phyloP scores from a whole-genome alignment of 2,888 invertebrate species.

The Campoplex nolae region DNA sequence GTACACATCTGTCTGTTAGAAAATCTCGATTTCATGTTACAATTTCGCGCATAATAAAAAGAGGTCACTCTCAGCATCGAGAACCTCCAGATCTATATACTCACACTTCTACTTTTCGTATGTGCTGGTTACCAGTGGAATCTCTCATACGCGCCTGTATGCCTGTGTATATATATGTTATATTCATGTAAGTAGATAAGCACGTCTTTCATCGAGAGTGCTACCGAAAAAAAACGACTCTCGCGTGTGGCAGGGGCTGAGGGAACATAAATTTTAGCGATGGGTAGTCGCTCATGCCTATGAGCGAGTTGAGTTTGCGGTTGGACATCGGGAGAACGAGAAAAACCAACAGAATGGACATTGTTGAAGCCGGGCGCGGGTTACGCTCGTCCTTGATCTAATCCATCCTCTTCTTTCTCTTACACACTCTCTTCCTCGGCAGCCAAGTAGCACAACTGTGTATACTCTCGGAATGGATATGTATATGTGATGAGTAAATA shows the following conservation, averaged over 20 bases:
- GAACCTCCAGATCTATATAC: neutral
- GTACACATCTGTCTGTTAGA: neutral
- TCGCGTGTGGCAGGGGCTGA: constrained; percentile 26
- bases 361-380: constrained; percentile 50
- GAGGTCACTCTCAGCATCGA: neutral
- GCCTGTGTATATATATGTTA: neutral
- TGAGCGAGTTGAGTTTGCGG: constrained; percentile 45
- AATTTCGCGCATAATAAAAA: neutral
- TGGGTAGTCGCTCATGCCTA: constrained; percentile 57
- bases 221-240: constrained; percentile 52
- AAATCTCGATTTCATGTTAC: neutral
- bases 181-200: constrained; percentile 11
- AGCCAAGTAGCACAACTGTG: constrained; percentile 8
- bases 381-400: constrained; percentile 64
- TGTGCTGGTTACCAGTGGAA: neutral
- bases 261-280: constrained; percentile 61
- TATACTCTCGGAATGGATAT: neutral
- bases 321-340: constrained; percentile 37
- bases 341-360: constrained; percentile 57
- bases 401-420: constrained; percentile 38
- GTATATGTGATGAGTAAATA: neutral
- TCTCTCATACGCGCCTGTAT: neutral
- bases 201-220: constrained; percentile 47
- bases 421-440: constrained; percentile 25
- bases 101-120: neutral